phyloP scores from a whole-genome alignment of 2,113 vertebrate genomes.

The Neogobius melanostomus region DNA sequence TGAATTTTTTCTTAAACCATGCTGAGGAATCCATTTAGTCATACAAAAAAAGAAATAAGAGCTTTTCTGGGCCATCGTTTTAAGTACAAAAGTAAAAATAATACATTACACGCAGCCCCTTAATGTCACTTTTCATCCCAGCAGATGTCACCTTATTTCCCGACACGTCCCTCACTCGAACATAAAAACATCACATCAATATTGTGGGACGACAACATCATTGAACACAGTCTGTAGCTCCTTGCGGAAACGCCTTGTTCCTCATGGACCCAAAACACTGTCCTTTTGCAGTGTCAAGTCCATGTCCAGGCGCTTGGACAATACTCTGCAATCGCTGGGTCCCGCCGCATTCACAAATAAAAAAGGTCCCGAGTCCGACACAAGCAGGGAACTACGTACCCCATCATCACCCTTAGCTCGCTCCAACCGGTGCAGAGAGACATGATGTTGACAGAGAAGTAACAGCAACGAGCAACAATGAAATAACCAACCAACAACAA shows the following conservation, averaged over 20 bases:
- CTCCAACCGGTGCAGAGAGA: conserved; percentile 53
- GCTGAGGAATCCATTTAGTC: conserved; percentile 6
- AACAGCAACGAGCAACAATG: conserved; percentile 72
- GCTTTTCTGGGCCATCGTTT: conserved; percentile 4
- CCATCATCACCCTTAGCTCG: conserved; percentile 34
- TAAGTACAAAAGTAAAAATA: conserved; percentile 12
- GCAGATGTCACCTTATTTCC: conserved; percentile 21
- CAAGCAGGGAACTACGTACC: conserved; percentile 34
- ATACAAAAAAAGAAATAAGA: conserved; percentile 8
- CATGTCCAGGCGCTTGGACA: conserved; percentile 36
- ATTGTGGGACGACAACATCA: conserved; percentile 18
- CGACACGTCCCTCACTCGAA: conserved; percentile 17
- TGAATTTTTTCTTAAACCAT: not conserved
- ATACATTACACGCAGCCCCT: conserved; percentile 1
- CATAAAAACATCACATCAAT: conserved; percentile 30
- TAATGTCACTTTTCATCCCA: conserved; percentile 19
- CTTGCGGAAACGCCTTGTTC: conserved; percentile 22
- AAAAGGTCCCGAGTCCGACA: conserved; percentile 43
- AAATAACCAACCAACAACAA: conserved; percentile 72
- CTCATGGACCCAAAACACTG: conserved; percentile 17
- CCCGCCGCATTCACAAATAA: conserved; percentile 41
- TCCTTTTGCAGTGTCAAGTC: conserved; percentile 47
- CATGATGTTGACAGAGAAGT: conserved; percentile 58
- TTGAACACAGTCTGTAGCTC: conserved; percentile 20
- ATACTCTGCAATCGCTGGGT: conserved; percentile 23